Evolutionary conservation across 2,113 vertebrate species (phyloP).

Genomic region (Psephotus haematonotus): DNA sequence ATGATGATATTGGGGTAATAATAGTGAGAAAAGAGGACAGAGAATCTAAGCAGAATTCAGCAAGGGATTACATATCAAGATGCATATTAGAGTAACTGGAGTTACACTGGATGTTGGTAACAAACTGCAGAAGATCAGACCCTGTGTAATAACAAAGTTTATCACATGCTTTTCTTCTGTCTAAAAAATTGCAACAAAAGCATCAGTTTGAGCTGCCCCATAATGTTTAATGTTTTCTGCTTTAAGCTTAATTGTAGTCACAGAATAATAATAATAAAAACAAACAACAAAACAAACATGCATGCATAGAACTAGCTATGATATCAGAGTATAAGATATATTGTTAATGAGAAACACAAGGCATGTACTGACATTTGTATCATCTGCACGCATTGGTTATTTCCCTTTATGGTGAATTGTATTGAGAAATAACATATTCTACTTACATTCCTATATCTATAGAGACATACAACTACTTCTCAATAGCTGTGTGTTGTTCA

Average conservation of each 20-base stretch:
- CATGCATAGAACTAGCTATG: neutral
- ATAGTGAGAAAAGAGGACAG: neutral
- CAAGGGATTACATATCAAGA: neutral
- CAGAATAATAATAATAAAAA: neutral
- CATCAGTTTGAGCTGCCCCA: neutral
- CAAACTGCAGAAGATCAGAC: neutral
- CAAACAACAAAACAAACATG: neutral
- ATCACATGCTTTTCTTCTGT: neutral
- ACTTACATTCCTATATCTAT: neutral
- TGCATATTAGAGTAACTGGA: neutral
- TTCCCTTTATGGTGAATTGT: neutral
- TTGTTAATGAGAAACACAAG: neutral
- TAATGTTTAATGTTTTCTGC: neutral
- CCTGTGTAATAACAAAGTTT: neutral
- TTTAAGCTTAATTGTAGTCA: neutral
- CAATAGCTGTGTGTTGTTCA: neutral
- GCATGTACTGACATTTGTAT: neutral
- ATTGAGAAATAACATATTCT: neutral
- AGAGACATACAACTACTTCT: neutral
- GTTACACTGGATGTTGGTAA: neutral
- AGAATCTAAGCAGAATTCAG: neutral
- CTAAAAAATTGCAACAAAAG: neutral
- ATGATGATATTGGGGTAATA: neutral
- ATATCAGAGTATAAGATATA: neutral
- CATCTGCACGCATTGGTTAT: neutral